These are phyloP conservation scores for Agrilus planipennis DNA, from an alignment of 1,140 invertebrate species.

Conservation along the genomic window DNA sequence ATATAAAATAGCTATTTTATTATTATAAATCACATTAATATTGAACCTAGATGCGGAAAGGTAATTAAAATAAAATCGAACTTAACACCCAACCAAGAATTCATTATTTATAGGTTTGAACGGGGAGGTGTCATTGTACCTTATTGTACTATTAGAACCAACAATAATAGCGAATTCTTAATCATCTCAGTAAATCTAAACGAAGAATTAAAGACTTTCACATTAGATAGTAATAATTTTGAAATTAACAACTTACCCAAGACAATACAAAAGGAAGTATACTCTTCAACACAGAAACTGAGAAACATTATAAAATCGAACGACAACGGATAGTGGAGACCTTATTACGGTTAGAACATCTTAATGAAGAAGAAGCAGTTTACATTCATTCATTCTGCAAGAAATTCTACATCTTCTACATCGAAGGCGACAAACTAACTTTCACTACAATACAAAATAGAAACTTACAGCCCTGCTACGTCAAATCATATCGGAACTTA, in stretches of 20 bases:
- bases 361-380: slow-evolving; percentile 6
- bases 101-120: slow-evolving; percentile 10
- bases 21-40: neutral
- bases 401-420: neutral
- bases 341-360: neutral
- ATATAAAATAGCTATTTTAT: neutral
- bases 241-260: too few species aligned
- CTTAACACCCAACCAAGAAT: too few species aligned
- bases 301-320: too few species aligned
- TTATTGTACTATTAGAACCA: slow-evolving; percentile 3
- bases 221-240: too few species aligned
- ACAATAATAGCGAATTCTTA: slow-evolving; percentile 2
- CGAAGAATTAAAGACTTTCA: too few species aligned
- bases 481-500: slow-evolving; percentile 23
- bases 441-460: slow-evolving; percentile 14
- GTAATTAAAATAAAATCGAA: too few species aligned
- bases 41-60: neutral
- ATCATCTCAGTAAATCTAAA: neutral
- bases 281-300: too few species aligned
- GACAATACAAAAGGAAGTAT: too few species aligned
- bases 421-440: slow-evolving; percentile 15
- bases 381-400: slow-evolving; percentile 12
- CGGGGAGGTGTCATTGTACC: slow-evolving; percentile 10
- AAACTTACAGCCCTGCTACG: slow-evolving; percentile 19
- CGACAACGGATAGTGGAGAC: neutral